Conservation (phyloP, 2,888 invertebrate species). For the Drosophila demipolita region DNA sequence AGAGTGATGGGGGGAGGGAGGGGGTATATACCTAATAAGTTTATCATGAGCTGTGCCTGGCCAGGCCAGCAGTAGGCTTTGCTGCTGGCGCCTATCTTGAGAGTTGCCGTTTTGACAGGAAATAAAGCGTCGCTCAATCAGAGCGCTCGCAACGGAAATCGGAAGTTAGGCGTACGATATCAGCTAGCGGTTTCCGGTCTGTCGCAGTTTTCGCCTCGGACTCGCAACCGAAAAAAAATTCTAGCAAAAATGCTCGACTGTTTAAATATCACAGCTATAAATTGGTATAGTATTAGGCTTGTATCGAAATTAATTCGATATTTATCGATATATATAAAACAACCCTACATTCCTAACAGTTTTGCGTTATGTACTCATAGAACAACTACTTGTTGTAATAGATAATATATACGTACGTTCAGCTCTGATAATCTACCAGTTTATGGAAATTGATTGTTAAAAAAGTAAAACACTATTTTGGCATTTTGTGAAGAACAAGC, state of each 20-base stretch:
- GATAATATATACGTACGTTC: no score
- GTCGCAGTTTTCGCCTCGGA: constrained; percentile 30
- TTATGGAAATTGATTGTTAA: not conserved
- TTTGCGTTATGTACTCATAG: not conserved
- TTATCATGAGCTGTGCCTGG: constrained; percentile 56
- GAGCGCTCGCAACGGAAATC: constrained; percentile 70
- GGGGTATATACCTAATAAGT: constrained; percentile 62
- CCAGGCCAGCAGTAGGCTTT: constrained; percentile 19
- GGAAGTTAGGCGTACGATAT: constrained; percentile 77
- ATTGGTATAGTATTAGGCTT: no score
- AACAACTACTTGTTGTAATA: no score
- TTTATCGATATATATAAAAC: not conserved
- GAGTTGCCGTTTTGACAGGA: constrained; percentile 64
- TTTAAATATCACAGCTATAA: not conserved
- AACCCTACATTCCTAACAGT: not conserved
- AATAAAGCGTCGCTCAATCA: constrained; percentile 76
- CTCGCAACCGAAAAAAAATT: constrained; percentile 7
- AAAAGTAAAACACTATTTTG: not conserved
- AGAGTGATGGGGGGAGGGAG: no score
- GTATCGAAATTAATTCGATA: not conserved
- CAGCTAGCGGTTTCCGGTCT: constrained; percentile 68
- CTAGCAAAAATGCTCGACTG: not conserved
- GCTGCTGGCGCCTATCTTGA: constrained; percentile 51
- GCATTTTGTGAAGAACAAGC: not conserved
- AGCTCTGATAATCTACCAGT: not conserved